A percentile compares a stretch with the other conserved stretches of the same genome.
These are phyloP conservation scores for Zele albiditarsus DNA, from an alignment of 2,888 invertebrate species.

Conservation along the genomic window DNA sequence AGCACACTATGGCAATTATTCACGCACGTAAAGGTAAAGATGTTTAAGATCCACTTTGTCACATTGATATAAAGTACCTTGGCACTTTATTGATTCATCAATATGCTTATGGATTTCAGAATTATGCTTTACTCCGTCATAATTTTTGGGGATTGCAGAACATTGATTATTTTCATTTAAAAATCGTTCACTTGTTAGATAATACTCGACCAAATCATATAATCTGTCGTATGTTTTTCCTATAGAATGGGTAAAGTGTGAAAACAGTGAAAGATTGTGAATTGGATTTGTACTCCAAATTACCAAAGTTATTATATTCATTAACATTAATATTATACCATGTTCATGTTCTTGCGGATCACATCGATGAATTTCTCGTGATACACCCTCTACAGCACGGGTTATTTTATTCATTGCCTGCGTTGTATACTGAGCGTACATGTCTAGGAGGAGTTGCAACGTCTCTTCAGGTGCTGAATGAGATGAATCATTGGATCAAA, in stretches of 20 bases:
- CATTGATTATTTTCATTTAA: not conserved
- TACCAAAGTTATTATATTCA: not conserved
- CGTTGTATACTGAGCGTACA: too few relatives aligned
- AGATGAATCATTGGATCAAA: too few relatives aligned
- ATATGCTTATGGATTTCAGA: not conserved
- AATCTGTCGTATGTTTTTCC: not conserved
- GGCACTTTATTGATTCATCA: not conserved
- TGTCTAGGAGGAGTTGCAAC: too few relatives aligned
- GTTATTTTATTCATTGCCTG: not conserved
- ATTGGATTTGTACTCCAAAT: not conserved
- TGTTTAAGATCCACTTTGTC: not conserved
- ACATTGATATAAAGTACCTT: not conserved
- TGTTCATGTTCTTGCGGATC: not conserved
- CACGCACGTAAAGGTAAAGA: not conserved
- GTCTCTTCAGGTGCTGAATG: too few relatives aligned
- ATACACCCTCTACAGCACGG: not conserved
- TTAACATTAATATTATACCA: not conserved
- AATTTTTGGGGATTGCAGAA: not conserved
- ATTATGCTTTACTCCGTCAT: not conserved
- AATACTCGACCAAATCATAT: not conserved
- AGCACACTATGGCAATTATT: not conserved
- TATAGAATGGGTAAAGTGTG: not conserved
- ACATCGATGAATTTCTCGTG: not conserved
- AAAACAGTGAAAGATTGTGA: not conserved
- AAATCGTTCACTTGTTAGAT: not conserved